Evolutionary conservation across 2,888 invertebrate species (phyloP).

Genomic region (Drosophila cracens): DNA sequence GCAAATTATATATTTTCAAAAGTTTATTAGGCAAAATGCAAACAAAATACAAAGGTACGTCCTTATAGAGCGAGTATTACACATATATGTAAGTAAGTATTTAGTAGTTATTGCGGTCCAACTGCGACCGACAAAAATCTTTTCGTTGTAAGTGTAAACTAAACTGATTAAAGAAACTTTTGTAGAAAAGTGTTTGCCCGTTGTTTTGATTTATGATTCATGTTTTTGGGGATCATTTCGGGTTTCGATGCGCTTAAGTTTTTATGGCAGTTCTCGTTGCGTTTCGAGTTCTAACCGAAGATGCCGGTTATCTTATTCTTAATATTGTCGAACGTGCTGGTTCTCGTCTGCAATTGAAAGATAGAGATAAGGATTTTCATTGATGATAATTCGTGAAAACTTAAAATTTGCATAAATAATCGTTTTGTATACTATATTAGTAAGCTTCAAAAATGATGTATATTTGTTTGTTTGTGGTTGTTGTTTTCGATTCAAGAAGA

Average conservation of each 20-base stretch:
- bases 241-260: slow-evolving; percentile 28
- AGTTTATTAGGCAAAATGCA: slow-evolving; percentile 64
- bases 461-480: neutral
- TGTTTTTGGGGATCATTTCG: slow-evolving; percentile 13
- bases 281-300: slow-evolving; percentile 51
- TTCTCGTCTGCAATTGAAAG: slow-evolving; percentile 57
- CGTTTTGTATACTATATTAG: neutral
- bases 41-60: slow-evolving; percentile 52
- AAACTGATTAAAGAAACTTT: slow-evolving; percentile 64
- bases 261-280: slow-evolving; percentile 58
- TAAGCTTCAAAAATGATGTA: neutral
- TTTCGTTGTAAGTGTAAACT: slow-evolving; percentile 61
- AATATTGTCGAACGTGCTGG: slow-evolving; percentile 68
- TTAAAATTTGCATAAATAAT: neutral
- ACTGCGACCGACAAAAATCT: slow-evolving; percentile 31
- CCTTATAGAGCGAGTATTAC: slow-evolving; percentile 59
- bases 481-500: neutral
- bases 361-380: neutral
- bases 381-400: neutral
- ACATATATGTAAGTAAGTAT: slow-evolving; percentile 36
- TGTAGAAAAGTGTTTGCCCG: slow-evolving; percentile 46
- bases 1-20: slow-evolving; percentile 57
- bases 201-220: slow-evolving; percentile 1
- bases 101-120: slow-evolving; percentile 47
- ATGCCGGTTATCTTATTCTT: slow-evolving; percentile 72